These are phyloP conservation scores for Poeciliopsis occidentalis DNA, from an alignment of 2,113 vertebrate genomes.

Conservation along the genomic window DNA sequence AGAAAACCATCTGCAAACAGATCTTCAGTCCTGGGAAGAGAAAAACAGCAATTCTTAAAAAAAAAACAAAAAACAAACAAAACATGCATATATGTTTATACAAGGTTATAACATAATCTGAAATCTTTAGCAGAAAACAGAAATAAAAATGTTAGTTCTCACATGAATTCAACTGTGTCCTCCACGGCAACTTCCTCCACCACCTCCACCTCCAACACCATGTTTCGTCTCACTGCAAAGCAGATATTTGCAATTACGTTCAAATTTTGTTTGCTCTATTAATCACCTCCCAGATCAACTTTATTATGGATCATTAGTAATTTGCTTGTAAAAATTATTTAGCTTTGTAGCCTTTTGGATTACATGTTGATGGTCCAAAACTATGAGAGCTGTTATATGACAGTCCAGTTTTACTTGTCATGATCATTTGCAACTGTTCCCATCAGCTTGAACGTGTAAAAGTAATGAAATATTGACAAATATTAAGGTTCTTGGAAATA, in stretches of 20 bases:
- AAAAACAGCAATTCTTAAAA: background rate
- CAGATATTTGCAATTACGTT: background rate
- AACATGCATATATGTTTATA: background rate
- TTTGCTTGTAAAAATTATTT: background rate
- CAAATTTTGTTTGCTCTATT: background rate
- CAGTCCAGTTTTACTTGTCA: background rate
- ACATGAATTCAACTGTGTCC: constrained; percentile 62
- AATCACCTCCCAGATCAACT: background rate
- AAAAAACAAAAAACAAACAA: background rate
- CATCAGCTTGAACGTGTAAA: no score
- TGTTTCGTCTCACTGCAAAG: constrained; percentile 38
- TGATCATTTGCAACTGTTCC: background rate
- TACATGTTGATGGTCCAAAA: background rate
- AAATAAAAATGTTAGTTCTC: background rate
- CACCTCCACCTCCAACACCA: constrained; percentile 55
- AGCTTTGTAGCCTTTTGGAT: background rate
- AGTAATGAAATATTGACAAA: no score
- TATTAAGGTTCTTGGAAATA: no score
- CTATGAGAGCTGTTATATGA: background rate
- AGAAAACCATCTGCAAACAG: constrained; percentile 32
- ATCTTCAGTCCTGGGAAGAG: constrained; percentile 45
- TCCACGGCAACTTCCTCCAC: constrained; percentile 61
- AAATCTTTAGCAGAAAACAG: no score
- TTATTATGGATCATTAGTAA: background rate
- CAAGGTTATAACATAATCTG: no score